Conservation (phyloP, 2,113 vertebrate species). For the Grantiella picta region DNA sequence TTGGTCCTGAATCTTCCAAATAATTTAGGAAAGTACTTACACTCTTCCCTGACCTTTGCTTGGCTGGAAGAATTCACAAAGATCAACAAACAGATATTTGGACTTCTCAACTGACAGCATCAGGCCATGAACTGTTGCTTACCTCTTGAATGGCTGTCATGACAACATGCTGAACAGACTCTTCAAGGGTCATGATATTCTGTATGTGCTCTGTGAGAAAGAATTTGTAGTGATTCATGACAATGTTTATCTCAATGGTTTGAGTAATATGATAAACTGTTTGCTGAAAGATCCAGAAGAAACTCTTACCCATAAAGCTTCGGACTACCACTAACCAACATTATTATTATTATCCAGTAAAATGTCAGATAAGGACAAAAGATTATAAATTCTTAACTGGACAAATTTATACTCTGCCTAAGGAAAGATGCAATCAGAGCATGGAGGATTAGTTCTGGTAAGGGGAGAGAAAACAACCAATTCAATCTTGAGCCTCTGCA, state of each 20-base stretch:
- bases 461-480: background rate
- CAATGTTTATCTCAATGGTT: background rate
- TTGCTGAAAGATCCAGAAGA: background rate
- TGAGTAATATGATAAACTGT: background rate
- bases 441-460: background rate
- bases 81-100: background rate
- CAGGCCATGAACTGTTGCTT: background rate
- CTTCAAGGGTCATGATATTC: constrained; percentile 96
- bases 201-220: constrained; percentile 89
- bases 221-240: background rate
- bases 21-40: background rate
- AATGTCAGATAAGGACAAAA: background rate
- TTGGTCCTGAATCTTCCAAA: background rate
- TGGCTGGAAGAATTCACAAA: background rate
- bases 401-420: background rate
- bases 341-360: background rate
- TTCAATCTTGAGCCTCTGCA: background rate
- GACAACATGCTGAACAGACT: constrained; percentile 96
- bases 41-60: background rate
- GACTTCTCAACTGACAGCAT: background rate
- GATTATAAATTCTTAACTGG: background rate
- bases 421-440: background rate
- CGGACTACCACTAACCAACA: background rate
- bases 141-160: constrained; percentile 99
- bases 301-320: background rate